phyloP scores from a whole-genome alignment of 2,113 vertebrate species.

The Girardinichthys multiradiatus region DNA sequence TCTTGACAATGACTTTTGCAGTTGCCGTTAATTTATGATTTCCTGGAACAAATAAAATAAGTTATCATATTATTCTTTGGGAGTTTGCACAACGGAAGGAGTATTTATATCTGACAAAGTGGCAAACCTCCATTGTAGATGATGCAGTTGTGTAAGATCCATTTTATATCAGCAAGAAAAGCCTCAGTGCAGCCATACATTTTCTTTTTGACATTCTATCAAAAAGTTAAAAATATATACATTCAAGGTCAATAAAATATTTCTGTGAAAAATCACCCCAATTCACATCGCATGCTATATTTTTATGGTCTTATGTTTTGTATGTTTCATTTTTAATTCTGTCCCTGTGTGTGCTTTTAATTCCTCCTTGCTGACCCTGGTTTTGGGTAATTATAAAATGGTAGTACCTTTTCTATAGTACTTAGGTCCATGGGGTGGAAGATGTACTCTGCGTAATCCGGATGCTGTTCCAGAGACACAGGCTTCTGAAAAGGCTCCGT shows the following conservation, averaged over 20 bases:
- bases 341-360: neutral
- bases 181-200: slow-evolving; percentile 99
- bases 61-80: neutral
- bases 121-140: slow-evolving; percentile 95
- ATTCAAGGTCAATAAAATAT: neutral
- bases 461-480: slow-evolving; percentile 95
- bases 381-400: neutral
- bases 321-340: neutral
- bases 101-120: neutral
- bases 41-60: slow-evolving; percentile 76
- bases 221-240: slow-evolving; percentile 5
- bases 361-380: neutral
- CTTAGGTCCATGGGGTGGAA: slow-evolving; percentile 98
- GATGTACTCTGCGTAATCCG: slow-evolving; percentile 98
- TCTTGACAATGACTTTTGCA: slow-evolving; percentile 98
- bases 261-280: neutral
- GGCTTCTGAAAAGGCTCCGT: slow-evolving; percentile 98
- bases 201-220: slow-evolving; percentile 97
- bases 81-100: neutral
- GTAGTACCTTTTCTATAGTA: slow-evolving; percentile 94
- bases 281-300: neutral
- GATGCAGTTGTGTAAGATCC: slow-evolving; percentile 99
- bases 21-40: slow-evolving; percentile 99
- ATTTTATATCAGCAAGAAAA: slow-evolving; percentile 97
- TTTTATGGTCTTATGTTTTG: neutral